Evolutionary conservation across 2,113 vertebrate genomes (phyloP).

Genomic region (Cyrtonyx montezumae): DNA sequence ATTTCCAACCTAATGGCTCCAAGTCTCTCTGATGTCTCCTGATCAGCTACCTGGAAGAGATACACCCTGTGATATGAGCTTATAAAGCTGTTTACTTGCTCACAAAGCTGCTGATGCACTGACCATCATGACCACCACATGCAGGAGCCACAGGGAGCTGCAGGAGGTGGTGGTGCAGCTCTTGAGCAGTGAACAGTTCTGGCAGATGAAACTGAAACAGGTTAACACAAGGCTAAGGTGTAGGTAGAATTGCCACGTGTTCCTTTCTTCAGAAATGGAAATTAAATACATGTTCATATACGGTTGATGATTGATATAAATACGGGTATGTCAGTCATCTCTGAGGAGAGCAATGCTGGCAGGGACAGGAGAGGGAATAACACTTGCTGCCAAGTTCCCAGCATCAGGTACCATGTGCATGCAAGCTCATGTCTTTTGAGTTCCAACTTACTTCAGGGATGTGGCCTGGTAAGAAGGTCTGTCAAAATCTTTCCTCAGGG

Average conservation of each 20-base stretch:
- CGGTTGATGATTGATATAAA: neutral
- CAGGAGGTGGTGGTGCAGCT: neutral
- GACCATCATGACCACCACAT: accelerated
- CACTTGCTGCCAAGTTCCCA: neutral
- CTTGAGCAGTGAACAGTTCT: accelerated
- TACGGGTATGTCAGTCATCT: neutral
- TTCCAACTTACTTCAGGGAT: neutral
- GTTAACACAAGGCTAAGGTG: neutral
- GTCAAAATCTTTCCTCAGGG: neutral
- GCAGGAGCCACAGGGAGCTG: neutral
- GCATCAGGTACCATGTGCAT: neutral
- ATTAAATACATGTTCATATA: neutral
- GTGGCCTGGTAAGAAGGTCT: neutral
- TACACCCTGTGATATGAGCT: neutral
- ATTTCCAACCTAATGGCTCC: neutral
- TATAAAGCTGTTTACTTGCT: neutral
- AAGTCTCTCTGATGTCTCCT: neutral
- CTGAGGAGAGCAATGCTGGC: neutral
- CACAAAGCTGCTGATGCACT: neutral
- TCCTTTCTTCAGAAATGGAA: neutral
- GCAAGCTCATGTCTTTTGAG: neutral
- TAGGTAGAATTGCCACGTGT: neutral
- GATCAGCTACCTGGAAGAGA: neutral
- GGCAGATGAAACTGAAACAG: neutral
- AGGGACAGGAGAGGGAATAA: neutral